phyloP scores from a whole-genome alignment of 2,113 vertebrate species.

The Stomatorhinus ivindoensis region DNA sequence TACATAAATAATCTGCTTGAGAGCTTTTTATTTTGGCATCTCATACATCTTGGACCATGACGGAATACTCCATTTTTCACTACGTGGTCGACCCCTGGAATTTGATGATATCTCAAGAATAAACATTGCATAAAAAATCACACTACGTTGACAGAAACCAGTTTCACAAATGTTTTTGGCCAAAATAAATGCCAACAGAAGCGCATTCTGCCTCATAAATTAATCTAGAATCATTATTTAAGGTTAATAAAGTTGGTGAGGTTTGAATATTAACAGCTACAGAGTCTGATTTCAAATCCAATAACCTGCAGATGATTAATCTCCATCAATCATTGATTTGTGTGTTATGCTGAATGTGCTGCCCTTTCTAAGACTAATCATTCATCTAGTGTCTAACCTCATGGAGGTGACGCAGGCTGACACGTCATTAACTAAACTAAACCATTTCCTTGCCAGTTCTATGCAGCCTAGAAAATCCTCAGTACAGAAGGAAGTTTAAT shows the following conservation, averaged over 20 bases:
- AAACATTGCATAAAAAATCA: neutral
- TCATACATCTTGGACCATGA: neutral
- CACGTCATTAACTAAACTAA: slow-evolving; percentile 49
- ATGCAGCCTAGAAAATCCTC: slow-evolving; percentile 28
- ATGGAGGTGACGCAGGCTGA: slow-evolving; percentile 21
- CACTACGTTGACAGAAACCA: neutral
- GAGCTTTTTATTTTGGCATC: neutral
- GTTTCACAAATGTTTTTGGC: neutral
- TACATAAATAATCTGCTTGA: slow-evolving; percentile 1
- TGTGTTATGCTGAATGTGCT: neutral
- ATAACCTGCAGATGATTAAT: neutral
- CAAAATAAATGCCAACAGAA: neutral
- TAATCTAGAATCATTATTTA: neutral
- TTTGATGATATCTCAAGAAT: neutral
- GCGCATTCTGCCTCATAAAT: neutral
- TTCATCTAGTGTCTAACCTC: neutral
- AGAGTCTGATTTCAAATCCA: slow-evolving; percentile 4
- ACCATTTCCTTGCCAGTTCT: slow-evolving; percentile 35
- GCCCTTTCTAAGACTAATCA: slow-evolving; percentile 9
- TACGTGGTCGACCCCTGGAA: neutral
- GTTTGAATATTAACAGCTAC: slow-evolving; percentile 3
- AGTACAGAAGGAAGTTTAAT: slow-evolving; percentile 9
- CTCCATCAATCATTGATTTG: slow-evolving; percentile 8
- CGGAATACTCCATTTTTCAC: neutral
- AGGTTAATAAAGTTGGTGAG: slow-evolving; percentile 7